Evolutionary conservation across 2,888 invertebrate species (phyloP).

Genomic region (Oxycera nigricornis): DNA sequence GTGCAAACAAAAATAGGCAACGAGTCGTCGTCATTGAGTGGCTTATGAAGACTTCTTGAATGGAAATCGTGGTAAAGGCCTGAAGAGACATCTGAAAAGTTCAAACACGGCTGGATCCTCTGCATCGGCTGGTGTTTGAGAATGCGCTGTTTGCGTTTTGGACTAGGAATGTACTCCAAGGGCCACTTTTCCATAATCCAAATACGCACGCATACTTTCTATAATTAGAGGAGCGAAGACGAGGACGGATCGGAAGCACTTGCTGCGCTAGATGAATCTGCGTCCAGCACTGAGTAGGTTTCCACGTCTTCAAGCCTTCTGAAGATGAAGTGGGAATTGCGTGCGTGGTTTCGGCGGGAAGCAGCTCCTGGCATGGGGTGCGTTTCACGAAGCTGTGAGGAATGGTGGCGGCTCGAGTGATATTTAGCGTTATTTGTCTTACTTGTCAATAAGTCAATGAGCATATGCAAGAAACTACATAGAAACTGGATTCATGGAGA

Average conservation of each 20-base stretch:
- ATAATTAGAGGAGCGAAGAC: constrained; percentile 28
- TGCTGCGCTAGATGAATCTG: background rate
- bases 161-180: constrained; percentile 24
- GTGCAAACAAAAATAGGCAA: constrained; percentile 13
- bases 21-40: background rate
- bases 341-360: background rate
- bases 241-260: background rate
- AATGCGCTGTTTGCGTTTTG: background rate
- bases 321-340: background rate
- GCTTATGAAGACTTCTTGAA: constrained; percentile 14
- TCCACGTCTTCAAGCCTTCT: background rate
- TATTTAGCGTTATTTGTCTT: constrained; percentile 12
- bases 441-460: constrained; percentile 30
- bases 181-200: constrained; percentile 39
- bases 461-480: background rate
- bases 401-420: constrained; percentile 12
- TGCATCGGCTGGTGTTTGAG: background rate
- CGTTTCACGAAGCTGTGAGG: background rate
- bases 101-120: background rate
- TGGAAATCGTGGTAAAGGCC: background rate
- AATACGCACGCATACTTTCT: constrained; percentile 26
- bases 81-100: background rate
- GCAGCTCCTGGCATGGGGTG: constrained; percentile 20
- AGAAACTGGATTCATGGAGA: background rate
- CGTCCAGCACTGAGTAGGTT: background rate